Base-by-base conservation (phyloP, 2,113 vertebrate genomes). In the Acanthisitta chloris region DNA sequence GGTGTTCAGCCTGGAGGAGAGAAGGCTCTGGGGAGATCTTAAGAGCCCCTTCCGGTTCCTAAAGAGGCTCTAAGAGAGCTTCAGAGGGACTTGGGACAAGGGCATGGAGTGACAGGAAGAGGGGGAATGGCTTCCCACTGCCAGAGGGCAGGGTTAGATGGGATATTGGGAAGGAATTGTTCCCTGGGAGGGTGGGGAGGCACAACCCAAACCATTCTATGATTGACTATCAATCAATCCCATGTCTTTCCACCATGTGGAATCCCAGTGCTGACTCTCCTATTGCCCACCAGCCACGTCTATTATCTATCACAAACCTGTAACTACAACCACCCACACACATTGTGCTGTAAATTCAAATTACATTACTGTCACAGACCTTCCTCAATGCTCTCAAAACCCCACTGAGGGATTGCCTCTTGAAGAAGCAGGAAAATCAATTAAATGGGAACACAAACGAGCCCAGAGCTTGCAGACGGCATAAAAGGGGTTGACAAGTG, bases 311-410 rank as follows among this genome's bases (percentile, higher is more conserved):
- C 74, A 45, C 13, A 45, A 59, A 36, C 64, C 14, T 25, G 8
- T 2, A 18, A 34, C 31, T 17, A 7, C 11, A 74, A 54, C 40
- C 2, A 1, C 19, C 4, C 1, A 9, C 0, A 4, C 52, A 57
- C 31, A 14, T 38, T 38, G 36, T 3, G 24, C n/a, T 4, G 0
- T 43, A 65, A 88, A 65, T 59, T 46, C 59, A 70, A 84, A 49
- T 24, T 12, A 52, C 20, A 36, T 43, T 38, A 43, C 8, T 48
- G 4, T 54, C 49, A 14, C 12, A 4, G 13, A 26, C n/a, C 33
- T 69, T 40, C 31, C n/a, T 46, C 19, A 21, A 15, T 1, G 42
- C 80, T 45, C 59, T 57, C 73, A 55, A 51, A 57, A 36, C 20
- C 84, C 55, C 61, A n/a, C 19, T 7, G 79, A 58, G 79, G 73